phyloP scores from a whole-genome alignment of 2,113 vertebrate genomes.

The Danionella cerebrum region DNA sequence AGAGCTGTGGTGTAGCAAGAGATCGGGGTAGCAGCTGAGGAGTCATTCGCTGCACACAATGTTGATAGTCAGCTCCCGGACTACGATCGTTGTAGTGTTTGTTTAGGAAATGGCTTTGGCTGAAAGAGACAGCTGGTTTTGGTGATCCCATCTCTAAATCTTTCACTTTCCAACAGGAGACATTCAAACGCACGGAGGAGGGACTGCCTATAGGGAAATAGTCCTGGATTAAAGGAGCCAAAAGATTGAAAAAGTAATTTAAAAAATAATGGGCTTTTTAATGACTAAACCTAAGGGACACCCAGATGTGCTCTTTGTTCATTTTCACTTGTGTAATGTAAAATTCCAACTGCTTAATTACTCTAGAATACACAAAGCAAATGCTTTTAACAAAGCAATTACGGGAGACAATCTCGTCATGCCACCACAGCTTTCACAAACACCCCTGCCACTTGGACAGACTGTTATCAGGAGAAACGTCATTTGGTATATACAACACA shows the following conservation, averaged over 20 bases:
- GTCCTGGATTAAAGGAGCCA: constrained; percentile 73
- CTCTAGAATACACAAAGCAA: constrained; percentile 74
- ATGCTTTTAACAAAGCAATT: constrained; percentile 74
- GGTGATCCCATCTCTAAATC: constrained; percentile 57
- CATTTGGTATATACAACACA: not conserved
- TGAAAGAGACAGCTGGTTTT: constrained; percentile 44
- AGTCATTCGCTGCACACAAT: constrained; percentile 31
- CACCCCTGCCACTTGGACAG: constrained; percentile 49
- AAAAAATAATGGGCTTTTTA: constrained; percentile 84
- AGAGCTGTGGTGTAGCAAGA: constrained; percentile 14
- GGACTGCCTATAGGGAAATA: constrained; percentile 74
- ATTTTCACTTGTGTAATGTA: constrained; percentile 81
- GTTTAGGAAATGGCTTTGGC: constrained; percentile 53
- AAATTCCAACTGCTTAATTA: constrained; percentile 81
- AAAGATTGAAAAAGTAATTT: constrained; percentile 82
- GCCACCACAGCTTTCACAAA: constrained; percentile 46
- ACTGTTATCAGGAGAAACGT: constrained; percentile 14
- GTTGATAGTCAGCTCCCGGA: constrained; percentile 33
- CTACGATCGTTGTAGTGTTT: constrained; percentile 40
- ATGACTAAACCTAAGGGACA: constrained; percentile 80
- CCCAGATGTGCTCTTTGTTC: constrained; percentile 80
- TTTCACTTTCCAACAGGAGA: constrained; percentile 72
- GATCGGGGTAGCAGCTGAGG: constrained; percentile 9
- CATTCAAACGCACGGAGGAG: constrained; percentile 65
- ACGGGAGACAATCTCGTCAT: constrained; percentile 60